A percentile compares a stretch with the other conserved stretches of the same genome.
phyloP scores from a whole-genome alignment of 2,888 invertebrate species.

The Hemicrepidius hirtus region DNA sequence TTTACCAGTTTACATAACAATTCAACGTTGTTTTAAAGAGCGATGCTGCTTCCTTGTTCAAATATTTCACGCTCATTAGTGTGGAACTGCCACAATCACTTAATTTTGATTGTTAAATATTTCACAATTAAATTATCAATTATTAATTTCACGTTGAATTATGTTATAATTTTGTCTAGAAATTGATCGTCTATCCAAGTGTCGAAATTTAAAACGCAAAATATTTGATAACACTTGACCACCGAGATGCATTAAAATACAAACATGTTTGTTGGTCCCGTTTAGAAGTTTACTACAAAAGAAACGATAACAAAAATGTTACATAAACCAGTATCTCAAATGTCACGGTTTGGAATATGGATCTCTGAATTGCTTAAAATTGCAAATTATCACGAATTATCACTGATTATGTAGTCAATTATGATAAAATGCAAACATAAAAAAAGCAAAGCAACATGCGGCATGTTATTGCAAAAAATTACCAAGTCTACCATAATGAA shows the following conservation, averaged over 20 bases:
- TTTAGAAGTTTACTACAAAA: no score
- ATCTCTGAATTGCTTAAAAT: background rate
- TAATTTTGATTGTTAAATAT: background rate
- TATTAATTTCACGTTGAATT: background rate
- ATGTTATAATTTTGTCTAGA: no score
- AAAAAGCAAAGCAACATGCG: constrained; percentile 28
- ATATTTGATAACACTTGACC: no score
- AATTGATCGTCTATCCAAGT: no score
- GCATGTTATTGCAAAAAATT: constrained; percentile 68
- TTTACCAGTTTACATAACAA: no score
- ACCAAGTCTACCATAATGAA: constrained; percentile 84
- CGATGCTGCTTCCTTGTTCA: background rate
- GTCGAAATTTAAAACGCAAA: no score
- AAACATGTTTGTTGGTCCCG: no score
- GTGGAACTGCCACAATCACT: background rate
- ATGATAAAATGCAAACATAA: constrained; percentile 16
- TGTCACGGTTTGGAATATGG: background rate
- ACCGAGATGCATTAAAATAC: no score
- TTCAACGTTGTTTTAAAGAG: background rate
- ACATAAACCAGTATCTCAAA: no score
- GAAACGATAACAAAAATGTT: no score
- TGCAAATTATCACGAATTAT: background rate
- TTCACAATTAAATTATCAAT: background rate
- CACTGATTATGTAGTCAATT: background rate
- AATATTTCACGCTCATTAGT: constrained; percentile 5